Evolutionary conservation across 2,888 invertebrate genomes (phyloP), one percentile per base, ranked within the genome.

Genomic region (Branchellion lobata): DNA sequence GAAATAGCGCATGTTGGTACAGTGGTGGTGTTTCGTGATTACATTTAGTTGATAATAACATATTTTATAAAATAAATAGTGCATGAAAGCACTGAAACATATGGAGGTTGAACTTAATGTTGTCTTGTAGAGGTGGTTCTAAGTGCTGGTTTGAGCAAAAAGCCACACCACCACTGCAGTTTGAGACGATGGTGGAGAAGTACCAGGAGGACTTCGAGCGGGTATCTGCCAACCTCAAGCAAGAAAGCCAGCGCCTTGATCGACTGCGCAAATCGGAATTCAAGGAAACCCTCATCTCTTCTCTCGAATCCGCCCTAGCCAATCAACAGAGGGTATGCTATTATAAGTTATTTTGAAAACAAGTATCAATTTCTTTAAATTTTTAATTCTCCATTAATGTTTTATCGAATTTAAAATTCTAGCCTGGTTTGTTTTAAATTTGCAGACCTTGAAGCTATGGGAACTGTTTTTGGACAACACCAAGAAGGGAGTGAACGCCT

Each of bases 131-230:
- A n/a, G n/a, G n/a, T n/a, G n/a, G n/a, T n/a, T n/a, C n/a, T n/a
- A n/a, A n/a, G n/a, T n/a, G n/a, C n/a, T n/a, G n/a, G n/a, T n/a
- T n/a, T n/a, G n/a, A n/a, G n/a, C n/a, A n/a, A n/a, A n/a, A n/a
- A n/a, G n/a, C n/a, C n/a, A n/a, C n/a, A n/a, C n/a, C n/a, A n/a
- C n/a, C n/a, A n/a, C n/a, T n/a, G 72, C 85, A 95, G 93, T 95
- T 95, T 96, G 95, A 96, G 87, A 90, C 93, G 0, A 96, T 96
- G 89, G 96, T 97, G n/a, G 96, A 96, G 85, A 92, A 96, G 82
- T 94, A 96, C 0, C 95, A 97, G 87, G 93, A 94, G 84, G 96
- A 96, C 86, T 98, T 98, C 88, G 95, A 97, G 87, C 92, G 93
- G 85, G 96, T 96, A 86, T 97, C 94, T 0, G 92, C 92, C 84